Conservation (phyloP, 2,113 vertebrate species). For the Poicephalus gulielmi region DNA sequence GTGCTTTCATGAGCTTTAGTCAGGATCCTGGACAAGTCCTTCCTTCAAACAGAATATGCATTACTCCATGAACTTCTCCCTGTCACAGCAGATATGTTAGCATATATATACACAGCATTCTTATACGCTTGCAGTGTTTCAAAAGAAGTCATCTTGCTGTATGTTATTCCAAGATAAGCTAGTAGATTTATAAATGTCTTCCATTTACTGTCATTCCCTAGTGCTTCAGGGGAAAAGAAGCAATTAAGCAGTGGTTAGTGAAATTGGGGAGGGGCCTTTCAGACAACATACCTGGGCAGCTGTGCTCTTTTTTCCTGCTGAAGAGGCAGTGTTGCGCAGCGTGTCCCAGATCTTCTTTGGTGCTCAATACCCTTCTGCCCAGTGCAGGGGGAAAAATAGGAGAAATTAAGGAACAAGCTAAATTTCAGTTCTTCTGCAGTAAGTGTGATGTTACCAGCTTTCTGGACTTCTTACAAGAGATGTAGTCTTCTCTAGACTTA, state of each 20-base stretch:
- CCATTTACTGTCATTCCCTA: background rate
- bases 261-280: background rate
- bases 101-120: background rate
- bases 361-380: background rate
- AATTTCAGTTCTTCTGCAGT: background rate
- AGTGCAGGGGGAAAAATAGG: too few relatives aligned
- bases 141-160: background rate
- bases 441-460: background rate
- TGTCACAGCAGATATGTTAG: background rate
- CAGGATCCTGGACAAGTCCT: background rate
- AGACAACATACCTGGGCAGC: background rate
- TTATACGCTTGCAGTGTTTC: background rate
- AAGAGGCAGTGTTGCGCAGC: background rate
- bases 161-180: background rate
- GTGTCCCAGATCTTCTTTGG: background rate
- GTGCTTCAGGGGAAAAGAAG: background rate
- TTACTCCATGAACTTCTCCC: background rate
- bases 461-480: background rate
- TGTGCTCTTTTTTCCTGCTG: background rate
- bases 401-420: background rate
- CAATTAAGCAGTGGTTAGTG: background rate
- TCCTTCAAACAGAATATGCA: background rate
- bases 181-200: background rate
- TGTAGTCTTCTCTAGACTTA: background rate
- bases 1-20: background rate